Evolutionary conservation across 2,888 invertebrate species (phyloP), one percentile per base, ranked within the genome.

Genomic region (Ennomos erosarius): DNA sequence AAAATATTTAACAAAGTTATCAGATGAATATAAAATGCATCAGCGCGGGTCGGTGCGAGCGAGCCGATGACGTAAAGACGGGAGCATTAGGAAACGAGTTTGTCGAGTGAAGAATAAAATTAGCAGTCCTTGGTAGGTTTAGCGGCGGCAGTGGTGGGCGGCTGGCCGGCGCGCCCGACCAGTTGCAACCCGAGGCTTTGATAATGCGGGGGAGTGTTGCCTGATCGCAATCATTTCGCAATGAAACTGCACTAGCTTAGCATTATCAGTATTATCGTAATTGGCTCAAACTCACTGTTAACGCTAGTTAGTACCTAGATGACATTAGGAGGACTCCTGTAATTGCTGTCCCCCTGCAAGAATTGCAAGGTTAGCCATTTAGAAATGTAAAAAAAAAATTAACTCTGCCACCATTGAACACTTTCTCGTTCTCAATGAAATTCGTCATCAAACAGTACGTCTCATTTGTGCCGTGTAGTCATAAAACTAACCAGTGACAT

Each of bases 61-160:
- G 43, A 58, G 62, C 42, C 67, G 70, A 71, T 74, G 76, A 73
- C 70, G 74, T 73, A 71, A 73, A 71, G 70, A 73, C 71, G 67
- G 71, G 70, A 69, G 73, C 70, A 76, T 82, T 85, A 78, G 78
- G 77, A 83, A 87, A 87, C 89, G 70, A 78, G 88, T 88, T 87
- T 86, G 76, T 71, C 64, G 68, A 73, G 81, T 82, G 84, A 76
- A 82, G 85, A 84, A 85, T 84, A 85, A 87, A 87, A 86, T 87
- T 79, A 81, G 81, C 76, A 78, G 75, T 76, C 76, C 70, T 76
- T 74, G 81, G 82, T 87, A 82, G 88, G 88, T 88, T 87, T 82
- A 71, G 85, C 81, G 82, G 78, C 77, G 79, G 68, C 71, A 69
- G 77, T 75, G 76, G 88, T 84, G 84, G 87, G 88, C 83, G 84